phyloP scores from a whole-genome alignment of 2,888 invertebrate species.

The Cosmopolites sordidus region DNA sequence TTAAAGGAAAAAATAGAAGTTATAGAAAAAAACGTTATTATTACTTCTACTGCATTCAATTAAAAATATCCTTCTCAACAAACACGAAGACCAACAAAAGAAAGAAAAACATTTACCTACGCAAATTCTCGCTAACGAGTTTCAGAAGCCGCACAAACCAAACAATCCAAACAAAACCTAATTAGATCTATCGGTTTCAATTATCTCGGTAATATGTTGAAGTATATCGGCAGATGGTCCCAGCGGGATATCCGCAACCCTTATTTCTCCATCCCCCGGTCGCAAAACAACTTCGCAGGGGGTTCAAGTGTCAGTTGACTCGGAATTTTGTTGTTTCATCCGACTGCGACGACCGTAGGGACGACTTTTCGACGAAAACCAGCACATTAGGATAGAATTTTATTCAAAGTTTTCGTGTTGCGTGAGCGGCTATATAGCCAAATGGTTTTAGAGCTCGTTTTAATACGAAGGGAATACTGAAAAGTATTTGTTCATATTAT shows the following conservation, averaged over 20 bases:
- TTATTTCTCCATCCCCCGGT: conserved; percentile 12
- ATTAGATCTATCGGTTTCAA: conserved; percentile 35
- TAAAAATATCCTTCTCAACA: too few relatives aligned
- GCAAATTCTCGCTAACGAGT: neutral
- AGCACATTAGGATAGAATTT: neutral
- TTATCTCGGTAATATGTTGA: conserved; percentile 37
- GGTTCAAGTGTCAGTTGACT: conserved; percentile 33
- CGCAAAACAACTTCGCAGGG: conserved; percentile 22
- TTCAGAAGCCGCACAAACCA: conserved; percentile 17
- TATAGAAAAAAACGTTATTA: too few relatives aligned
- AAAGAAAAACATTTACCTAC: too few relatives aligned
- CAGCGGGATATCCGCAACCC: conserved; percentile 34
- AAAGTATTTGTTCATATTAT: too few relatives aligned
- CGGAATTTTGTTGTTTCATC: conserved; percentile 38
- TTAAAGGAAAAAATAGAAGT: too few relatives aligned
- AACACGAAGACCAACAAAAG: too few relatives aligned
- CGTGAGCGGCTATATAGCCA: too few relatives aligned
- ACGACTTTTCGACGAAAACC: neutral
- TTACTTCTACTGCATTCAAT: too few relatives aligned
- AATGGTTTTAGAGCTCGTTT: too few relatives aligned
- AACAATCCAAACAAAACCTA: conserved; percentile 24
- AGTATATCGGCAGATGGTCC: conserved; percentile 35
- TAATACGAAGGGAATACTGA: too few relatives aligned
- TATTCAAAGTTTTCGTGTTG: too few relatives aligned
- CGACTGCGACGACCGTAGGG: conserved; percentile 20